Evolutionary conservation across 2,797 vertebrate genomes (phyloP).

Genomic region (Malacoraja senta): DNA sequence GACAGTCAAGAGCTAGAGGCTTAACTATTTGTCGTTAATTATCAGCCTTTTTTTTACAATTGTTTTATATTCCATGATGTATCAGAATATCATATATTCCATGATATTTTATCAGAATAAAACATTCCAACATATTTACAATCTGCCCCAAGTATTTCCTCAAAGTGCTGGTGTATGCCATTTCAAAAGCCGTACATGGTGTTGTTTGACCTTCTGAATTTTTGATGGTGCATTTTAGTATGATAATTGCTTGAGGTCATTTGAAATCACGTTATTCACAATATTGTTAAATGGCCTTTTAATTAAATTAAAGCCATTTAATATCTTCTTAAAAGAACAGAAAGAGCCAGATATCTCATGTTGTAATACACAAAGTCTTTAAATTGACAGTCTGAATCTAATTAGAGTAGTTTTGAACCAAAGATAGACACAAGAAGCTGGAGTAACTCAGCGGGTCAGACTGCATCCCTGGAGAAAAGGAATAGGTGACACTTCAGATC

Average conservation of each 20-base stretch:
- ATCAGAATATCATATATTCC: neutral
- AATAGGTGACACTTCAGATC: too few species aligned
- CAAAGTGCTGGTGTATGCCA: neutral
- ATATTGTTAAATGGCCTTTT: neutral
- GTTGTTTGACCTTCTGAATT: neutral
- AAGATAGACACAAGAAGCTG: neutral
- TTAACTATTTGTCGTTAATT: neutral
- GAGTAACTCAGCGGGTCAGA: too few species aligned
- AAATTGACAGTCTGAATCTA: neutral
- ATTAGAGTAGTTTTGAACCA: neutral
- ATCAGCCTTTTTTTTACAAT: neutral
- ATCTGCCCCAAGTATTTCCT: neutral
- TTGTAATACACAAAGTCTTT: neutral
- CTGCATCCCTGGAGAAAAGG: too few species aligned
- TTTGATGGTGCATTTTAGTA: neutral
- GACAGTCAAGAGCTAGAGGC: neutral
- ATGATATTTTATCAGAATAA: neutral
- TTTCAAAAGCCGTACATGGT: neutral
- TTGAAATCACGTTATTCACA: neutral
- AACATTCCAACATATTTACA: too few species aligned
- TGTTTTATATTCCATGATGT: neutral
- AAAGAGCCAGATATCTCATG: neutral
- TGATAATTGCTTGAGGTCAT: neutral
- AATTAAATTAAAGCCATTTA: neutral
- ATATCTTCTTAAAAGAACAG: neutral